A percentile compares a stretch with the other conserved stretches of the same genome.
Conservation (phyloP, 2,888 invertebrate genomes). For the Ophion slaviceki region DNA sequence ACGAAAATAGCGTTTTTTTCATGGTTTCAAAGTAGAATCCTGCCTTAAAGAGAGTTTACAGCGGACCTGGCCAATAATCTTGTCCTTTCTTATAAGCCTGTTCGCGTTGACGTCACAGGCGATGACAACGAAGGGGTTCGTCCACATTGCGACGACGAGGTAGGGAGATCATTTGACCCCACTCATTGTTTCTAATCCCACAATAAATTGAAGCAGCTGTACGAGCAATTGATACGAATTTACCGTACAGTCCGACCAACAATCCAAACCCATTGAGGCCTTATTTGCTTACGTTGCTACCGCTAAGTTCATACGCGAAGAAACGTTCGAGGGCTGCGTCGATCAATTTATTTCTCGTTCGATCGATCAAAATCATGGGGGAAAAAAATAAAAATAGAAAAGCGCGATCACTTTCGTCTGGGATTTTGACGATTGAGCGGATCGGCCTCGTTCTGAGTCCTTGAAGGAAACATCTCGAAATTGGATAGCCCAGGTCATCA, state of each 20-base stretch:
- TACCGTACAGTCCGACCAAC: conserved; percentile 81
- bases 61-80: conserved; percentile 61
- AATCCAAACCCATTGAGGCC: conserved; percentile 65
- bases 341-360: too few species aligned
- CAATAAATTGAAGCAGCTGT: conserved; percentile 83
- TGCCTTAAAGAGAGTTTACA: conserved; percentile 17
- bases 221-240: conserved; percentile 83
- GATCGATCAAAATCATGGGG: too few species aligned
- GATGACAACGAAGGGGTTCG: conserved; percentile 73
- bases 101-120: conserved; percentile 73
- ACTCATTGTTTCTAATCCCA: conserved; percentile 83
- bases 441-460: too few species aligned
- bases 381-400: too few species aligned
- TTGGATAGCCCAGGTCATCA: too few species aligned
- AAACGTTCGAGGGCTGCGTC: not conserved
- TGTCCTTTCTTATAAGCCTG: conserved; percentile 50
- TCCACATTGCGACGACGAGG: conserved; percentile 79
- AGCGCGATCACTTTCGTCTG: too few species aligned
- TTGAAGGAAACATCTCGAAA: too few species aligned
- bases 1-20: too few species aligned
- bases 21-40: too few species aligned
- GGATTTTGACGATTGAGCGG: too few species aligned
- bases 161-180: conserved; percentile 81
- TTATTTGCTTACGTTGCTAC: not conserved
- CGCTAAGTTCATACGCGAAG: conserved; percentile 5